Evolutionary conservation across 1,140 invertebrate genomes (phyloP), one percentile per base, ranked within the genome.

Genomic region (Neodiprion lecontei): DNA sequence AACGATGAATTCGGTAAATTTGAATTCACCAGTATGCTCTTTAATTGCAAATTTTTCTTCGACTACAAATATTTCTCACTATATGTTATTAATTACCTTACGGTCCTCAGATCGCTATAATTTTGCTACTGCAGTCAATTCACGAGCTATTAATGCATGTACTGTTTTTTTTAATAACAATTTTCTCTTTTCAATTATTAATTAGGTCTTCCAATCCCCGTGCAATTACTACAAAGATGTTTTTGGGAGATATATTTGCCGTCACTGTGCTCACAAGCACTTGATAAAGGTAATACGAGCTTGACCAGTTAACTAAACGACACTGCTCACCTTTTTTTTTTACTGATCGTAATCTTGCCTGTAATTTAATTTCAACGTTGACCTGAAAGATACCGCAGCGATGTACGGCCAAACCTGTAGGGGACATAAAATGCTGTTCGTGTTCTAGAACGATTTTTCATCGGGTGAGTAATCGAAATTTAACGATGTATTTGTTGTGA

Each of bases 171-270:
- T 40, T 3, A 40, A 40, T 40, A 40, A 40, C 1, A 40, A 40
- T 40, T 40, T 40, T 40, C 28, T 40, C 28, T 40, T 40, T 40
- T 40, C 28, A 40, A 40, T 40, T 40, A 5, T 40, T 40, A 40
- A 40, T 40, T 40, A 40, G 28, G 28, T 5, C 2, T 40, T 40
- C 28, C 28, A 40, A 5, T 40, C 2, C 28, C 53, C 53, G n/a
- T 61, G n/a, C n/a, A 14, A 61, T 61, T 61, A 61, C 53, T 61
- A 61, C 53, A 61, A 61, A 61, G 53, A 61, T 17, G n/a, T 61
- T 14, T 61, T 61, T 61, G 53, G 53, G 9, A 61, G 53, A 61
- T 61, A 61, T 61, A 61, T 61, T 8, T 61, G 53, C 53, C 11
- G 53, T 61, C 53, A 61, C n/a, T 61, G 53, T 9, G 5, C 53